Percentiles rank a stretch among this genome's conserved stretches.
Conservation (phyloP, 1,140 invertebrate species). For the Chlorops oryzae region DNA sequence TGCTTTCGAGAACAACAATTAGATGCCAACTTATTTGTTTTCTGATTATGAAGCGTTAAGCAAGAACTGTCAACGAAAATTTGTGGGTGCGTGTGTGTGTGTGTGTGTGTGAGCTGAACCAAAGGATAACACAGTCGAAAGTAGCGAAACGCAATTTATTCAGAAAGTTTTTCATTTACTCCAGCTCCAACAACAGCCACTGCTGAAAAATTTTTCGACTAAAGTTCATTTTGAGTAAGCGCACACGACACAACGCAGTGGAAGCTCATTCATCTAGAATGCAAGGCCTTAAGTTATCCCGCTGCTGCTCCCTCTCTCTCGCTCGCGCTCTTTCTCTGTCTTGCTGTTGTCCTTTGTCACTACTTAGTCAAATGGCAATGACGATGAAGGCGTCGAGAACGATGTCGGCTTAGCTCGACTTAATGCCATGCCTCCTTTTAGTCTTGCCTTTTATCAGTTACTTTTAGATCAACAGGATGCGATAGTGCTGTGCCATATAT, state of each 20-base stretch:
- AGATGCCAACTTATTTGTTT: constrained; percentile 46
- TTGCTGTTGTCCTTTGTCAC: too few species aligned
- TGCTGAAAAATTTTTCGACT: not conserved
- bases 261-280: too few species aligned
- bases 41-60: constrained; percentile 48
- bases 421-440: not conserved
- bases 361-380: too few species aligned
- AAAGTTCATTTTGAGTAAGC: not conserved
- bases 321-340: too few species aligned
- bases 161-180: constrained; percentile 32
- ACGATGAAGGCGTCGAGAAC: too few species aligned
- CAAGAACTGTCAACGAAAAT: constrained; percentile 47
- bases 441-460: not conserved
- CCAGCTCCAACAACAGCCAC: not conserved
- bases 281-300: too few species aligned
- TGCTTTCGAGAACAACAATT: constrained; percentile 14
- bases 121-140: constrained; percentile 20
- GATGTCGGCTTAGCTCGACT: too few species aligned
- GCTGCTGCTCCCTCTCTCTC: too few species aligned
- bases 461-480: constrained; percentile 5
- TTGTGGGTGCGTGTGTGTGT: too few species aligned
- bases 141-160: constrained; percentile 45
- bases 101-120: too few species aligned
- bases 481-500: constrained; percentile 4
- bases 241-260: not conserved